Base-by-base conservation (phyloP, 2,113 vertebrate species). In the Eclectus roratus region DNA sequence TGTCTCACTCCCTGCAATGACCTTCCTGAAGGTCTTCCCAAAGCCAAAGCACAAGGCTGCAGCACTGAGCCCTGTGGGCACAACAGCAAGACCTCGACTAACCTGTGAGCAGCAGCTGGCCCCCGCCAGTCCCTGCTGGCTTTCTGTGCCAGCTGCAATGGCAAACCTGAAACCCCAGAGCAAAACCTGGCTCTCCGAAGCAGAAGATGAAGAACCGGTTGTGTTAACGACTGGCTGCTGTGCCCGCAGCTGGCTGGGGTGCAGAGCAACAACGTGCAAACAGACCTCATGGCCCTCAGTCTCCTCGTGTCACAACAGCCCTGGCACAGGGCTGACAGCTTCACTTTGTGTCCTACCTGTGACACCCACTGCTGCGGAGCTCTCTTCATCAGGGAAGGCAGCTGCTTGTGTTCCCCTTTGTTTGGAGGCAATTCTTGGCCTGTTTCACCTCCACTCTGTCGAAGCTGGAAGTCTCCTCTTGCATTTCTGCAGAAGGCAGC, bases 401-500 rank as follows among this genome's bases (percentile, higher is more conserved):
- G 15, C 60, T 68, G 20, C 2, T 2, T 2, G 21, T 0, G 1
- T 24, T 8, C 13, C 1, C 35, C 52, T 50, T 3, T 15, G 7
- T 4, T 4, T 0, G 25, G 44, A 61, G 11, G 41, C 19, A 13
- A 1, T 7, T n/a, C 47, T 21, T 21, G 17, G 14, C 7, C 21
- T 2, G 0, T 4, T 37, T 3, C 7, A 25, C 10, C 63, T 66
- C 44, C 20, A 2, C 25, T 44, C 50, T 3, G 24, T 12, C 17
- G 15, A 27, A 66, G 56, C 56, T 72, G 53, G 27, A 56, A 1
- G 3, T 10, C 52, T 50, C 31, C 27, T 10, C n/a, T 2, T 18
- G 58, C 8, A 4, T 21, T 41, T 21, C 35, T 0, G 3, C 31
- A n/a, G 53, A 63, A 9, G 9, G 17, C 58, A n/a, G 23, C 39